phyloP scores from a whole-genome alignment of 2,888 invertebrate genomes.

The Platycnemis pennipes region DNA sequence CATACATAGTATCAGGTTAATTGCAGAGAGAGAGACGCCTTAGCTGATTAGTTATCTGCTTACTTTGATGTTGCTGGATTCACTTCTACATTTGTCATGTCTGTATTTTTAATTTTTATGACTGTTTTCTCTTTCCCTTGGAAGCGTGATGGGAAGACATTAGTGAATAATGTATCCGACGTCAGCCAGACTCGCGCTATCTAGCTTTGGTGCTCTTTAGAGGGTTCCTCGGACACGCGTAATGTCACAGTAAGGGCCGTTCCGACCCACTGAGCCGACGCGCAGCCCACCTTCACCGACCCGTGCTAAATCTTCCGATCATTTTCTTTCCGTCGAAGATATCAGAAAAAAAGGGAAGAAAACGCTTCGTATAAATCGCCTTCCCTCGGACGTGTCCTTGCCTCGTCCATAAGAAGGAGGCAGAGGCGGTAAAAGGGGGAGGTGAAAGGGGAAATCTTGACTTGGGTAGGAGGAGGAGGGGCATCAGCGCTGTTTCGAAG shows the following conservation, averaged over 20 bases:
- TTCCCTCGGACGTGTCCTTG: conserved; percentile 8
- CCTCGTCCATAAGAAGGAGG: background rate
- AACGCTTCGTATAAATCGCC: background rate
- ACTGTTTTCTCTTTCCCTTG: no score
- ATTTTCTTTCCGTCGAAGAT: background rate
- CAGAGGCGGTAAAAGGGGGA: background rate
- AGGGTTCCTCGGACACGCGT: background rate
- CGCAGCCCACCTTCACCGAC: background rate
- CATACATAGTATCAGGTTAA: no score
- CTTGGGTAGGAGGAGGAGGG: background rate
- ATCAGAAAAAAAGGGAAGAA: background rate
- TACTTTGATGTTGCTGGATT: no score
- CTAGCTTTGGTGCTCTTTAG: background rate
- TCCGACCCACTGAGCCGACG: background rate
- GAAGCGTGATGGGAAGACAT: no score
- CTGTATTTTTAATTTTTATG: no score
- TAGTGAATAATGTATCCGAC: background rate
- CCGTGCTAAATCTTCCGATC: conserved; percentile 8
- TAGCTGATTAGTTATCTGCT: no score
- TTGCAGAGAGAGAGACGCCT: no score
- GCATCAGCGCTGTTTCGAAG: background rate
- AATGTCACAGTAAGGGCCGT: background rate
- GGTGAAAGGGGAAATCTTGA: background rate
- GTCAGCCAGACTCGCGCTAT: background rate
- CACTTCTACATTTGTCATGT: no score